Evolutionary conservation across 2,797 vertebrate genomes (phyloP), one percentile per base, ranked within the genome.

Genomic region (Falco peregrinus): DNA sequence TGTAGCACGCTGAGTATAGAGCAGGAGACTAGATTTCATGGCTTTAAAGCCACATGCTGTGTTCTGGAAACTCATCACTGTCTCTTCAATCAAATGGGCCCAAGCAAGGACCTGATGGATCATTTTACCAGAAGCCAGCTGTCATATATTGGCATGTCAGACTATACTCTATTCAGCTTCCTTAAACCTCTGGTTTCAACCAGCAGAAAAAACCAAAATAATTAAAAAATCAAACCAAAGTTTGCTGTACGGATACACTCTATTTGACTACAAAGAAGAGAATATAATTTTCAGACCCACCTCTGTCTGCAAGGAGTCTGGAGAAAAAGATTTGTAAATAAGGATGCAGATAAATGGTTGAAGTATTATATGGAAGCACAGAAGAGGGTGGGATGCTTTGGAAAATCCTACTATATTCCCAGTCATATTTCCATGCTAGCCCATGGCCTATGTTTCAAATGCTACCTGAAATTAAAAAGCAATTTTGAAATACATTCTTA

Each of bases 51-150:
- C 54, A 26, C 11, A 21, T 15, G 43, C 39, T 71, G 19, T 63
- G 17, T 47, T 95, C 88, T 77, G 59, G 37, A 95, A 97, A 74
- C 18, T 92, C 71, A 54, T 83, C 80, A 63, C 5, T 41, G 48
- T 18, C 73, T 93, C 43, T 87, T 91, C 57, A 31, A 43, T 31
- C 35, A 75, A 95, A 84, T 67, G 64, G 76, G 37, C 28, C 82
- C 69, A 35, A 78, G 51, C 56, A 76, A 78, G 18, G 5, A 90
- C 64, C 69, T 74, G 31, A 84, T 64, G 29, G 53, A 77, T 83
- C 53, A 13, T 86, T 95, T 92, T 28, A 69, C 13, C 35, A 69
- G 16, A 16, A 56, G 73, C 50, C 53, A 82, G 48, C 37, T 94
- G 84, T 88, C 20, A 4, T 63, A 22, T 67, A 67, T 39, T 56